Evolutionary conservation across 2,797 vertebrate species (phyloP).

Genomic region (Myiotriccus ornatus): DNA sequence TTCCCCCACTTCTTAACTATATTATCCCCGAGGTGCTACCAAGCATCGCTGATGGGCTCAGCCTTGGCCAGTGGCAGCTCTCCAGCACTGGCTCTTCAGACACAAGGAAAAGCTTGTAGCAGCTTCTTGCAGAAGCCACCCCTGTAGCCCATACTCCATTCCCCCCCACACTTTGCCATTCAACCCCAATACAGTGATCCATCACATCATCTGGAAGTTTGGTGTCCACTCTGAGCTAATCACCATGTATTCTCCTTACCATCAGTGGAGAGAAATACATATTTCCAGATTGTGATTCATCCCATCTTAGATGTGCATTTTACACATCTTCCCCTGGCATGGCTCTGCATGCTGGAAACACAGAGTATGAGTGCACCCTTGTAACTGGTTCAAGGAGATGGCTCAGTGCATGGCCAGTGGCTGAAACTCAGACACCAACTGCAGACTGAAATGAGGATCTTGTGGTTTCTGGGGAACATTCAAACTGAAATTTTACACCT

Average conservation of each 20-base stretch:
- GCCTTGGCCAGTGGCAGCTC: background rate
- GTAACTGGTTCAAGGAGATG: background rate
- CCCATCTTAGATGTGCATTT: background rate
- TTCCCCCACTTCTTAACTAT: background rate
- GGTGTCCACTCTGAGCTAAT: background rate
- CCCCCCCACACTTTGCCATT: background rate
- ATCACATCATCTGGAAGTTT: background rate
- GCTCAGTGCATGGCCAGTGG: background rate
- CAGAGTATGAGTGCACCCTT: background rate
- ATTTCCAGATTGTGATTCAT: background rate
- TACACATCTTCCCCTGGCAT: background rate
- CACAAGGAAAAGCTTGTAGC: background rate
- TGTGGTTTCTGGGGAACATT: background rate
- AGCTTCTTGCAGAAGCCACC: background rate
- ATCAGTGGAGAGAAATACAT: background rate
- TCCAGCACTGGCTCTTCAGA: background rate
- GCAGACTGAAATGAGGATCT: background rate
- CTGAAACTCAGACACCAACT: background rate
- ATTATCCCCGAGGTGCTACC: background rate
- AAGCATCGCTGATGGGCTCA: rapidly evolving
- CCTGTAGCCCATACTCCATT: background rate
- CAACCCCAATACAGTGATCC: background rate
- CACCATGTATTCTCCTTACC: background rate
- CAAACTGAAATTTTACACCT: background rate
- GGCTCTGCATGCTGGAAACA: background rate